Evolutionary conservation across 1,140 invertebrate species (phyloP).

Genomic region (Hylaeus volcanicus): DNA sequence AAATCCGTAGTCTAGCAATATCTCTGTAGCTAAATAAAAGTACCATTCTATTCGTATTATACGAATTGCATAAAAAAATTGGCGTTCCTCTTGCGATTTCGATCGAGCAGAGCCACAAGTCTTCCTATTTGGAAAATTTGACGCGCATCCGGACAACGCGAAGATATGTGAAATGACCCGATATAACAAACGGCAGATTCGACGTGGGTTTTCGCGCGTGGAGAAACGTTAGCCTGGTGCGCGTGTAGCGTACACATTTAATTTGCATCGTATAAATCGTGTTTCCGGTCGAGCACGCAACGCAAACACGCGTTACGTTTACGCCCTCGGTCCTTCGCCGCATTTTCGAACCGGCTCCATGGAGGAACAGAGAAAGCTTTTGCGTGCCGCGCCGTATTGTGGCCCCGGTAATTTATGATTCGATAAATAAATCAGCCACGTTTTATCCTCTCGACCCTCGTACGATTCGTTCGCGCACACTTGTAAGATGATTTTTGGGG

Average conservation of each 20-base stretch:
- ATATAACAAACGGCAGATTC: conserved; percentile 42
- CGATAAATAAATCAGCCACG: conserved; percentile 76
- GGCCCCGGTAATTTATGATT: conserved; percentile 77
- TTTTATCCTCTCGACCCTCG: conserved; percentile 46
- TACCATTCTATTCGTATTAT: no score
- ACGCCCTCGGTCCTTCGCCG: conserved; percentile 63
- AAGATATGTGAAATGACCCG: conserved; percentile 37
- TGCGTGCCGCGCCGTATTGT: conserved; percentile 71
- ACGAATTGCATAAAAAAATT: no score
- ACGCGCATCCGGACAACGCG: background rate
- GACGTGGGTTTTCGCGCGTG: conserved; percentile 2
- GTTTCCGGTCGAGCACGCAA: conserved; percentile 79
- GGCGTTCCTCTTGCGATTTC: no score
- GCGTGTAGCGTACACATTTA: conserved; percentile 68
- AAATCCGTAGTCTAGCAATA: no score
- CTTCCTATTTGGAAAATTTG: no score
- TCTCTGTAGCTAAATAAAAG: no score
- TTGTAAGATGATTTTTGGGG: conserved; percentile 72
- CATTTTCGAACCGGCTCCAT: conserved; percentile 26
- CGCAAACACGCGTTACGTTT: conserved; percentile 76
- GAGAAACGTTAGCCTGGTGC: conserved; percentile 7
- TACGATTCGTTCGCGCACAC: conserved; percentile 56
- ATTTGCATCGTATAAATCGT: conserved; percentile 80
- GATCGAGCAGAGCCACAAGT: no score
- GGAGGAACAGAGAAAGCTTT: conserved; percentile 45